phyloP scores from a whole-genome alignment of 2,113 vertebrate species.

The Peromyscus polionotus region DNA sequence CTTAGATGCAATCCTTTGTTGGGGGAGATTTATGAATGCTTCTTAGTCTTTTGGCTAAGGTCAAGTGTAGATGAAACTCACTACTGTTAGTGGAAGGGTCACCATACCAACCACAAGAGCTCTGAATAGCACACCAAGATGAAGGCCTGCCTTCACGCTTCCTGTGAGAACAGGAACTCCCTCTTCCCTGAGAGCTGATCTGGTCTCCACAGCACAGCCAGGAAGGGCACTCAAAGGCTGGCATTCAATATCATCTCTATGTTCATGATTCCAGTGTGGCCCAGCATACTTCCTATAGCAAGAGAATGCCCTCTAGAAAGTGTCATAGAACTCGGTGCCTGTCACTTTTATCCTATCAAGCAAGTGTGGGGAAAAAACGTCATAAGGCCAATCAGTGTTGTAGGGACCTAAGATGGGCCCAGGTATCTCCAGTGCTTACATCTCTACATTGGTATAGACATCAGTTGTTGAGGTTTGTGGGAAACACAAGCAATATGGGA shows the following conservation, averaged over 20 bases:
- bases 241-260: not conserved
- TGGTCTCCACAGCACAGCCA: not conserved
- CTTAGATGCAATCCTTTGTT: not conserved
- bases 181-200: not conserved
- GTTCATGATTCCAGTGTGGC: not conserved
- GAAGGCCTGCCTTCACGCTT: slow-evolving; percentile 6
- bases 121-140: not conserved
- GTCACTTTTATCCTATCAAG: not conserved
- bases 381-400: not conserved
- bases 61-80: not conserved
- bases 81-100: not conserved
- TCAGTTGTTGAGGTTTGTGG: not conserved
- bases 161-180: not conserved
- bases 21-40: not conserved
- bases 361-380: not conserved
- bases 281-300: not conserved
- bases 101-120: not conserved
- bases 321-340: not conserved
- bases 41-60: not conserved
- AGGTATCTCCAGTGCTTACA: not conserved
- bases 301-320: not conserved
- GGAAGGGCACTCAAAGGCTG: not conserved
- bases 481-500: not conserved
- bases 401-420: not conserved
- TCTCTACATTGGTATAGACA: not conserved